These are phyloP conservation scores for Mus spicilegus DNA, from an alignment of 2,113 vertebrate species.

Conservation along the genomic window DNA sequence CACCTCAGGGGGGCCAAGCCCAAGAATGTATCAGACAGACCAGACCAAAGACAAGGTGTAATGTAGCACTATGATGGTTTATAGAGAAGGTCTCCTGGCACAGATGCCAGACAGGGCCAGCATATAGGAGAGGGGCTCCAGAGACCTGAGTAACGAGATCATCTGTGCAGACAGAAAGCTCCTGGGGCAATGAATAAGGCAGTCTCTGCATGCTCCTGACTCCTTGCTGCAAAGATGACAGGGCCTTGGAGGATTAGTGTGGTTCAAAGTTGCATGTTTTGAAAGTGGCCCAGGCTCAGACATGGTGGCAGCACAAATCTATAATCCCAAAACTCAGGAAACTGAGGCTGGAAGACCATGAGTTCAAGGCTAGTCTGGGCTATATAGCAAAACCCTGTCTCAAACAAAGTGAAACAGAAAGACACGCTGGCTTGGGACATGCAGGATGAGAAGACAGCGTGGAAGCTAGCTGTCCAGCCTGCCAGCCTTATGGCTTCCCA, in stretches of 20 bases:
- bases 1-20: background rate
- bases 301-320: background rate
- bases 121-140: fast-evolving
- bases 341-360: background rate
- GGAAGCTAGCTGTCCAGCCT: background rate
- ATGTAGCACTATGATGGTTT: background rate
- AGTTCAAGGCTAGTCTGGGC: background rate
- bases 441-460: no score
- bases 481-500: background rate
- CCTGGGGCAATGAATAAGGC: no score
- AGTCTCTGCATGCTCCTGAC: background rate
- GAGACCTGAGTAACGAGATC: background rate
- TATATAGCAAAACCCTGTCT: background rate
- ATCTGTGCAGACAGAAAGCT: background rate
- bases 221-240: background rate
- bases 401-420: background rate
- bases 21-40: background rate
- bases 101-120: background rate
- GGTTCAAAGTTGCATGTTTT: background rate
- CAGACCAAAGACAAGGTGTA: background rate
- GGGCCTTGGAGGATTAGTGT: background rate
- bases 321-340: background rate
- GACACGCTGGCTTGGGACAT: background rate
- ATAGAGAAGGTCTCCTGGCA: background rate
- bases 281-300: background rate